Evolutionary conservation across 2,113 vertebrate genomes (phyloP).

Genomic region (Dasyprocta punctata): DNA sequence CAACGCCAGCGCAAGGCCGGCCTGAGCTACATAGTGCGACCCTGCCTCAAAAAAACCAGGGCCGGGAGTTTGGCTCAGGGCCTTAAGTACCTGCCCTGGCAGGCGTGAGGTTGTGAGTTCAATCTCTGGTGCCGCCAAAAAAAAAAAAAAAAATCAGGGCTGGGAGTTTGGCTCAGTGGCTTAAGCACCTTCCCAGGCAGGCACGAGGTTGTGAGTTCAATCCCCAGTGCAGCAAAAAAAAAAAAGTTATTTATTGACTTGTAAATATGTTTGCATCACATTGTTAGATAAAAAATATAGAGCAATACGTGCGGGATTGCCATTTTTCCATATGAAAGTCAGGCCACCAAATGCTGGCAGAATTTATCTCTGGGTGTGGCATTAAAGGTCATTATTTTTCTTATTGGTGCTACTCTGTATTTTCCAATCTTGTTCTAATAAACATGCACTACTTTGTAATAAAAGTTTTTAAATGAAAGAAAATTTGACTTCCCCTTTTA

Average conservation of each 20-base stretch:
- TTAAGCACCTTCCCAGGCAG: too few species aligned
- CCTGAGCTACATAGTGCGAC: too few species aligned
- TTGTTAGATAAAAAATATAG: background rate
- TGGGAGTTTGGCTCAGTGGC: too few species aligned
- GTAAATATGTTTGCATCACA: background rate
- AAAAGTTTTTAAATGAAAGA: background rate
- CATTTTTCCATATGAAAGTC: background rate
- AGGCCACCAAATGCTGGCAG: background rate
- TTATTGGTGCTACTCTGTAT: background rate
- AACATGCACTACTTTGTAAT: background rate
- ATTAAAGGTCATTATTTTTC: background rate
- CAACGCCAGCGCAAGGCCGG: too few species aligned
- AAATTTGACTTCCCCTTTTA: background rate
- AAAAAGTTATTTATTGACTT: background rate
- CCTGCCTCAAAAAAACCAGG: too few species aligned
- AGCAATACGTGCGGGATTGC: background rate
- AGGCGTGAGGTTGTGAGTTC: too few species aligned
- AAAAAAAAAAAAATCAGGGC: too few species aligned
- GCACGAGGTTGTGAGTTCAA: too few species aligned
- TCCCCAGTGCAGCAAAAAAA: too few species aligned
- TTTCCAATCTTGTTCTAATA: background rate
- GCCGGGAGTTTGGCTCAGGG: too few species aligned
- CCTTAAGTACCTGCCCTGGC: too few species aligned
- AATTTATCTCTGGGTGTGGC: background rate
- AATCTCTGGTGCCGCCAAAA: too few species aligned